Evolutionary conservation across 2,113 vertebrate species (phyloP), one percentile per base, ranked within the genome.

Genomic region (Phocoena sinus): DNA sequence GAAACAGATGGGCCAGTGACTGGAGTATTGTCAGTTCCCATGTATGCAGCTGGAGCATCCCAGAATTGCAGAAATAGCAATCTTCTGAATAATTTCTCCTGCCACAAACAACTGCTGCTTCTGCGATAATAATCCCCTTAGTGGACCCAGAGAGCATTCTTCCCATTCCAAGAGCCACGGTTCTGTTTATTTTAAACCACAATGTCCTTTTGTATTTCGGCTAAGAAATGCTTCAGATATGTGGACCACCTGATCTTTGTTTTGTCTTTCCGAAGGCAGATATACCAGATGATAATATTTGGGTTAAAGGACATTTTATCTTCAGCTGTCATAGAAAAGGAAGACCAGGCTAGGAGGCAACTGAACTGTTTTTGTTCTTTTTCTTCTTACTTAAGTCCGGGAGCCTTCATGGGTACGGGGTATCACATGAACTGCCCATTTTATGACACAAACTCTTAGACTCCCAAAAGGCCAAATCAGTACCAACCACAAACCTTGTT

Each of bases 61-160:
- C 74, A 97, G 93, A 97, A 90, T 31, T 95, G 97, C 98, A 98
- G 97, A 94, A 98, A 98, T 96, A 98, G 98, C 96, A 76, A 88
- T 90, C 96, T 89, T 95, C 96, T 97, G 98, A 96, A 98, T 44
- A 97, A 98, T 95, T 96, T 44, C 92, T 97, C 96, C 95, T 96
- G 92, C 98, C 98, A 94, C 98, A 97, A 98, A 98, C 98, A 98
- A 98, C 98, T 98, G 98, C 98, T 67, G 96, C 88, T 95, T 74
- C 47, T 90, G 93, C 97, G 89, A 89, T 62, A 96, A 98, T 84
- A 95, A 92, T 93, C 95, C 95, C 97, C 96, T 95, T 6, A 60
- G 88, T 0, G 92, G 95, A 96, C 50, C 95, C 92, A 81, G 91
- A 97, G 96, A 93, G 96, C 97, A 94, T 97, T 95, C 86, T 95